phyloP scores from a whole-genome alignment of 2,888 invertebrate species.

The Pocota personata region DNA sequence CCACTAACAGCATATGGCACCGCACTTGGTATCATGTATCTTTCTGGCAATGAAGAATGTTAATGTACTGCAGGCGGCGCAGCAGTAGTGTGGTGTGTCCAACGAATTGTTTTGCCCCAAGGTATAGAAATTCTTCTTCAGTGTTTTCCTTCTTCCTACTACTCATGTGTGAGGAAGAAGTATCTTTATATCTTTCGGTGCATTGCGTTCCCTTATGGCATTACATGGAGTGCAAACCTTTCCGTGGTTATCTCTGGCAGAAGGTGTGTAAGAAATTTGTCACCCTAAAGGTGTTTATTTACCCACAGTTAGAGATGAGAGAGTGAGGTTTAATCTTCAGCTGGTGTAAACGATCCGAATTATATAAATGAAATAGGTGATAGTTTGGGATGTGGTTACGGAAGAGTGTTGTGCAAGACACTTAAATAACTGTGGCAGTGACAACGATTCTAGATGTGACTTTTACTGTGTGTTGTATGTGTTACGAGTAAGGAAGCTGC shows the following conservation, averaged over 20 bases:
- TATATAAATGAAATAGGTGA: background rate
- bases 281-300: slow-evolving; percentile 44
- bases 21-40: slow-evolving; percentile 54
- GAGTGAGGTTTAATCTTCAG: background rate
- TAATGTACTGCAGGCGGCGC: slow-evolving; percentile 25
- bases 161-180: slow-evolving; percentile 20
- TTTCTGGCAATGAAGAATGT: slow-evolving; percentile 52
- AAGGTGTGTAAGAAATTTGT: slow-evolving; percentile 1
- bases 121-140: slow-evolving; percentile 40
- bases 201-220: slow-evolving; percentile 34
- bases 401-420: background rate
- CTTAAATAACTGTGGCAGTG: background rate
- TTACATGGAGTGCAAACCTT: background rate
- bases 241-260: slow-evolving; percentile 7
- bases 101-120: slow-evolving; percentile 26
- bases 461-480: background rate
- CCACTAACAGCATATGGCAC: slow-evolving; percentile 46
- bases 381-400: background rate
- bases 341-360: background rate
- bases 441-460: background rate
- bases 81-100: background rate
- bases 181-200: slow-evolving; percentile 11
- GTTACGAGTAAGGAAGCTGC: too few relatives aligned
- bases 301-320: background rate
- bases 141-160: slow-evolving; percentile 19